Conservation (phyloP, 2,888 invertebrate species). For the Cataglyphis albicans region DNA sequence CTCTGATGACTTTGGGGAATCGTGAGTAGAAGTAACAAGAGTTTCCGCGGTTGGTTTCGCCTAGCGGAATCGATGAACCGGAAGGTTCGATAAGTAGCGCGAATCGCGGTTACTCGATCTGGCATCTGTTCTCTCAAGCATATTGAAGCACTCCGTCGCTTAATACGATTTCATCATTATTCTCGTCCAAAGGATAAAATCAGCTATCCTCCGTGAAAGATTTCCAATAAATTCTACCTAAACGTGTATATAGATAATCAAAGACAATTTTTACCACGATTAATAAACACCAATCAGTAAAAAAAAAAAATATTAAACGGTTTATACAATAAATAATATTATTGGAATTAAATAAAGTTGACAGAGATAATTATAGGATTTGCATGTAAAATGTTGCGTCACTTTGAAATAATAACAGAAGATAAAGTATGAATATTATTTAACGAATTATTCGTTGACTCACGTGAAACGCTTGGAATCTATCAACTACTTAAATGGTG, state of each 20-base stretch:
- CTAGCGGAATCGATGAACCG: constrained; percentile 64
- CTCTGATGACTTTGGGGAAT: constrained; percentile 72
- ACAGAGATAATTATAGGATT: neutral
- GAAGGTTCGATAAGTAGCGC: constrained; percentile 61
- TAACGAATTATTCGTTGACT: constrained; percentile 38
- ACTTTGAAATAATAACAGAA: neutral
- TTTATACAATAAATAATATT: neutral
- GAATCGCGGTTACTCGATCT: constrained; percentile 65
- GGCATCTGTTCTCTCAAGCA: constrained; percentile 44
- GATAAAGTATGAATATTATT: neutral
- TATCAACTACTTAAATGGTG: constrained; percentile 40
- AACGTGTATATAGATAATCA: neutral
- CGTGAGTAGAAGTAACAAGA: constrained; percentile 71
- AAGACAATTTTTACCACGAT: neutral
- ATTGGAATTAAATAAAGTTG: neutral
- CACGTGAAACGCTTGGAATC: constrained; percentile 25
- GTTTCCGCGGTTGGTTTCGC: constrained; percentile 40
- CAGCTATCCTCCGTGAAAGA: constrained; percentile 3
- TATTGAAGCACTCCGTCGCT: constrained; percentile 20
- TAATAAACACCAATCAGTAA: neutral
- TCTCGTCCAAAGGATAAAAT: constrained; percentile 7
- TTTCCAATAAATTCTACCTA: neutral
- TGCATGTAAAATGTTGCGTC: neutral
- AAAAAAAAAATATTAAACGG: neutral
- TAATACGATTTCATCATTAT: constrained; percentile 26